Percentiles rank a stretch among this genome's conserved stretches.
Conservation (phyloP, 2,888 invertebrate genomes). For the Pegoplata infirma region DNA sequence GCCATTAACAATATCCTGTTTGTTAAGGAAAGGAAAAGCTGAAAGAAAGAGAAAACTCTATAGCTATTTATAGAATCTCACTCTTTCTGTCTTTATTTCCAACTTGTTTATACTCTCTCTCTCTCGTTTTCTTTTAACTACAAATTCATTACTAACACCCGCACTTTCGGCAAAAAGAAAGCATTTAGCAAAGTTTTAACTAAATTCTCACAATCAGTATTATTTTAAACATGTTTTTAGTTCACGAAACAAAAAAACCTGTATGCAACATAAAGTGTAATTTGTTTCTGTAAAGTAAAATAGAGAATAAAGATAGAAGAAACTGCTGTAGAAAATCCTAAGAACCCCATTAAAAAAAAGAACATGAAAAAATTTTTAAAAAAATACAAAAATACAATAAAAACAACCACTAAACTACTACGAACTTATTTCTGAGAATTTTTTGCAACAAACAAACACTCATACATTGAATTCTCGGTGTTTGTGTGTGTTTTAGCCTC, state of each 20-base stretch:
- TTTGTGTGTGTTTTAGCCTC: not conserved
- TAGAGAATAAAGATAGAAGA: not conserved
- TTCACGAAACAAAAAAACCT: slow-evolving; percentile 1
- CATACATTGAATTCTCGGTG: not conserved
- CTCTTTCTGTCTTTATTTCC: not conserved
- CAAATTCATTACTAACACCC: not conserved
- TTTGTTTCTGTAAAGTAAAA: not conserved
- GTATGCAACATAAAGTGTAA: slow-evolving; percentile 6
- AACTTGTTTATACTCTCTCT: not conserved
- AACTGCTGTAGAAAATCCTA: not conserved
- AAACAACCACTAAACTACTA: not conserved
- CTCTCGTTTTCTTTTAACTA: too few species aligned
- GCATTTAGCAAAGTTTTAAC: not conserved
- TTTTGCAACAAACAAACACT: not conserved
- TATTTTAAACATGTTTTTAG: not conserved
- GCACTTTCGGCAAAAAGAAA: not conserved
- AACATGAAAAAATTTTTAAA: not conserved
- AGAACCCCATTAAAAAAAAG: not conserved
- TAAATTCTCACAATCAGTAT: not conserved
- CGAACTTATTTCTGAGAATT: not conserved
- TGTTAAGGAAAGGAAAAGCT: not conserved
- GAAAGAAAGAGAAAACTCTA: not conserved
- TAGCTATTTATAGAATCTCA: not conserved
- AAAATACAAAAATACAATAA: not conserved
- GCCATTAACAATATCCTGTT: not conserved